Base-by-base conservation (phyloP, 2,888 invertebrate genomes). In the Pyrochroa serraticornis region DNA sequence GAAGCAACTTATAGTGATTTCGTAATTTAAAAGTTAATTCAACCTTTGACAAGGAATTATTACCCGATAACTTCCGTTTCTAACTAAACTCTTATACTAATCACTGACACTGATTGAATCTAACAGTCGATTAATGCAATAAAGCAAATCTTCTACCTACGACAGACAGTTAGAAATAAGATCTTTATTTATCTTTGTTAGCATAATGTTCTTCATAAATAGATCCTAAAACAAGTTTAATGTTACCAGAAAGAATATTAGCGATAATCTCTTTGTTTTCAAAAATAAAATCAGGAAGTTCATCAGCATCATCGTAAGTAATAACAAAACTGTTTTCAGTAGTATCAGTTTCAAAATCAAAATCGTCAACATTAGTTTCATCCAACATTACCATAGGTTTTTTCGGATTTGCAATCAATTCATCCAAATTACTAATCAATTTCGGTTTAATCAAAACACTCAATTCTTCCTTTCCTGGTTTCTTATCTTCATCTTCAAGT, bases 231-330 rank as follows among this genome's bases (percentile, higher is more conserved):
- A 55, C 48, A n/a, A 55, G 9, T 8, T 34, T 48, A n/a, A 55
- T 48, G 10, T 7, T 7, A 7, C 37, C 55, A 7, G 14, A 30
- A 6, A 48, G 8, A 32, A 55, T 39, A 7, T 22, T 9, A 30
- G 34, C n/a, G 10, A 43, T 31, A 36, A 55, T 31, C 6, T 55
- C 37, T 10, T 12, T 9, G 39, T 48, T 42, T 13, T 7, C 10
- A n/a, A 33, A 55, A 13, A 55, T 14, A 43, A 55, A 55, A 6
- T 55, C 48, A 6, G 55, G 55, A 7, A 55, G n/a, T n/a, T n/a
- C n/a, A 7, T 48, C 44, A 1, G n/a, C n/a, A 35, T 35, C 33
- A 3, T 55, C 48, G 37, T 31, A 55, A 1, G 48, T 55, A 42
- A 55, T 12, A 32, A 55, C 12, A 36, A 55, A 42, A 14, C 48